Conservation (phyloP, 2,797 vertebrate species). For the Carapus acus region DNA sequence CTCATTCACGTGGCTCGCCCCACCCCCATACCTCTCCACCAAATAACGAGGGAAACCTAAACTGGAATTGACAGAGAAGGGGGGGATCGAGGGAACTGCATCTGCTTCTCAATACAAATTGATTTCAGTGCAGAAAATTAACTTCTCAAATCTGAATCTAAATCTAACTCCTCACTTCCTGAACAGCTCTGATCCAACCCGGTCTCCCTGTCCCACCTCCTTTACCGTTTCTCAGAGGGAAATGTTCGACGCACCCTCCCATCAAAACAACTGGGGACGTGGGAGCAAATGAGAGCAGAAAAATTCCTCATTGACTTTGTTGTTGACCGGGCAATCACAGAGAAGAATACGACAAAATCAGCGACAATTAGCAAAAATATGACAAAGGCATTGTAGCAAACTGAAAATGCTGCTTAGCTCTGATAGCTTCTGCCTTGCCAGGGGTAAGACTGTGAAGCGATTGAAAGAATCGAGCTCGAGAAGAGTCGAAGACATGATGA, state of each 20-base stretch:
- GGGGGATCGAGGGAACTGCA: slow-evolving; percentile 1
- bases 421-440: too few relatives aligned
- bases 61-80: slow-evolving; percentile 27
- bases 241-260: too few relatives aligned
- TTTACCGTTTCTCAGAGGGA: too few relatives aligned
- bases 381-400: not conserved
- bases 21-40: too few relatives aligned
- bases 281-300: not conserved
- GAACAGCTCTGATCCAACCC: too few relatives aligned
- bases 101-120: slow-evolving; percentile 9
- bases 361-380: not conserved
- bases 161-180: slow-evolving; percentile 12
- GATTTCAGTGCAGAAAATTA: slow-evolving; percentile 3
- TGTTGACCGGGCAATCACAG: too few relatives aligned
- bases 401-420: not conserved
- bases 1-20: not conserved
- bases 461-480: not conserved
- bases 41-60: slow-evolving; percentile 3
- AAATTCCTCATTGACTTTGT: too few relatives aligned
- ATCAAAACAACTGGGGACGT: too few relatives aligned
- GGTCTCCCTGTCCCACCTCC: too few relatives aligned
- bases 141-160: too few relatives aligned
- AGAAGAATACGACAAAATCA: not conserved
- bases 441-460: too few relatives aligned
- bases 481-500: too few relatives aligned